A percentile compares a stretch with the other conserved stretches of the same genome.
Conservation (phyloP, 1,140 invertebrate genomes). For the Temnothorax curvispinosus region DNA sequence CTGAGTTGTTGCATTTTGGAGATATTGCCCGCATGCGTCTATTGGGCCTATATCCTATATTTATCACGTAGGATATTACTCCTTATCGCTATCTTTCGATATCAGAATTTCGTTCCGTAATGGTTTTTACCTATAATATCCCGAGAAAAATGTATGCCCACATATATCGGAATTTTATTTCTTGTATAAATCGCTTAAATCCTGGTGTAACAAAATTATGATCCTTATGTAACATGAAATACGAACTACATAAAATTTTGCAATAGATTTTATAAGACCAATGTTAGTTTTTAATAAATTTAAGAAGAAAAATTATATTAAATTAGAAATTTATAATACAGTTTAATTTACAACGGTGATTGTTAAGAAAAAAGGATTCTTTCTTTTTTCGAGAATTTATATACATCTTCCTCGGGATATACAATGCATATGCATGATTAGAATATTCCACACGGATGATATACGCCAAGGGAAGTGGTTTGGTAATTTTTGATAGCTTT, state of each 20-base stretch:
- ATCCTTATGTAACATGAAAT: not conserved
- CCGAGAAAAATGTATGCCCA: constrained; percentile 26
- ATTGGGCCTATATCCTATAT: constrained; percentile 38
- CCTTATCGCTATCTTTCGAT: constrained; percentile 1
- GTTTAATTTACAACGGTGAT: constrained; percentile 1
- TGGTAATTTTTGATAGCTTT: constrained; percentile 13
- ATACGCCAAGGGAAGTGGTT: not conserved
- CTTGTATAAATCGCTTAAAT: not conserved
- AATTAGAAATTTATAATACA: not conserved
- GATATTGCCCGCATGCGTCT: constrained; percentile 69
- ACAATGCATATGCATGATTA: constrained; percentile 31
- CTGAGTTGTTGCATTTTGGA: constrained; percentile 72
- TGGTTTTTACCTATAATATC: constrained; percentile 1
- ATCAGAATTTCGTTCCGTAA: not conserved
- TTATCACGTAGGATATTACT: constrained; percentile 37
- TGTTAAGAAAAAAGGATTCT: not conserved
- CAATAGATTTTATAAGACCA: not conserved
- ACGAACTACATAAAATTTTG: not conserved
- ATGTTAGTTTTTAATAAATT: not conserved
- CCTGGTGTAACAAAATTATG: not conserved
- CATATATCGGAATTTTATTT: not conserved
- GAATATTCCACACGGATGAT: not conserved
- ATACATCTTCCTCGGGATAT: constrained; percentile 12
- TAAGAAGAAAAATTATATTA: not conserved
- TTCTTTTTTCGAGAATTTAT: not conserved